Conservation (phyloP, 2,888 invertebrate species). For the Ptychoptera contaminata region DNA sequence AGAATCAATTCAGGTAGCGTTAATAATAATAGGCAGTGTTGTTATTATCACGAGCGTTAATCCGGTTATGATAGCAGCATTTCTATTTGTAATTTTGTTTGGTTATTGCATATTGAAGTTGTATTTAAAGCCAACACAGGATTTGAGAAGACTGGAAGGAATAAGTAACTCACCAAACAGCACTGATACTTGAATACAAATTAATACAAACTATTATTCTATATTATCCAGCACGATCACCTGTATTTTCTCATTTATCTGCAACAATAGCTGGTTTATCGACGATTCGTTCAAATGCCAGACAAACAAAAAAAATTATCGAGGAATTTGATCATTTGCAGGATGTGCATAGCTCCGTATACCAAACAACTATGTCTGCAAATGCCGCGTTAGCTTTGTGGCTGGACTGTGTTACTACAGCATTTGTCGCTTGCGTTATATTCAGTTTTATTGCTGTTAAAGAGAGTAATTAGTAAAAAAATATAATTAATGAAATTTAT, state of each 20-base stretch:
- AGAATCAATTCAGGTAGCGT: conserved; percentile 35
- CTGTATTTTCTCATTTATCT: conserved; percentile 83
- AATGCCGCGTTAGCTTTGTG: conserved; percentile 53
- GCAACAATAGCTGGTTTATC: conserved; percentile 72
- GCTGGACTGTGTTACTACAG: conserved; percentile 52
- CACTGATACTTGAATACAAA: background rate
- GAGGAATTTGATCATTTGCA: conserved; percentile 61
- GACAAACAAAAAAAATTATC: conserved; percentile 44
- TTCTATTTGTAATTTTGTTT: conserved; percentile 45
- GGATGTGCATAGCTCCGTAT: conserved; percentile 33
- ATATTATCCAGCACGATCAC: conserved; percentile 49
- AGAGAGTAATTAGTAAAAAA: conserved; percentile 32
- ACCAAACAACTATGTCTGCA: conserved; percentile 26
- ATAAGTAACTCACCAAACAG: conserved; percentile 35
- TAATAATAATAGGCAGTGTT: conserved; percentile 58
- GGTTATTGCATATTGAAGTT: conserved; percentile 44
- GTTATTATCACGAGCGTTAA: conserved; percentile 56
- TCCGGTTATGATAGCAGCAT: conserved; percentile 48
- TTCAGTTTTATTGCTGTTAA: conserved; percentile 44
- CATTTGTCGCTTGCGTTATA: conserved; percentile 48
- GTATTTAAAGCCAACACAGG: conserved; percentile 58
- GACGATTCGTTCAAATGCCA: conserved; percentile 67
- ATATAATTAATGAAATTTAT: background rate
- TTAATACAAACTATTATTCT: background rate
- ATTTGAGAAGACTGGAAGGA: conserved; percentile 56